Evolutionary conservation across 30 jellyfish, hydroid and myxozoan species (phyloP).

Genomic region (Catostylus mosaicus): DNA sequence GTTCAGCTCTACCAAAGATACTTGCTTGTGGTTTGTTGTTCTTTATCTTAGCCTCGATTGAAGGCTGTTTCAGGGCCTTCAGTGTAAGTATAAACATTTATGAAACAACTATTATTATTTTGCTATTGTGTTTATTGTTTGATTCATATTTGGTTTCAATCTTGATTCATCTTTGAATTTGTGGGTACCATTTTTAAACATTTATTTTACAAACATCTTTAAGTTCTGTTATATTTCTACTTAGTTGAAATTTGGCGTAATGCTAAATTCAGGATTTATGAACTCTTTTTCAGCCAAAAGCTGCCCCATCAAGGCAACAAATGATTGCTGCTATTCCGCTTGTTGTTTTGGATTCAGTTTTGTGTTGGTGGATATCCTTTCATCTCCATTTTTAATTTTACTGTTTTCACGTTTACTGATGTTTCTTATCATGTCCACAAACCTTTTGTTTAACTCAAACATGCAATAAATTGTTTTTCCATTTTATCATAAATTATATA

Average conservation of each 20-base stretch:
- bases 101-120: no score
- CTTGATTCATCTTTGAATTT: no score
- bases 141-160: no score
- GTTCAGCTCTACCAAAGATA: slow-evolving; percentile 84
- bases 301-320: slow-evolving; percentile 83
- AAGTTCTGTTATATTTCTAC: background rate
- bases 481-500: background rate
- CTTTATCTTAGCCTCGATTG: slow-evolving; percentile 80
- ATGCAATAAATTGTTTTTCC: background rate
- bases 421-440: no score
- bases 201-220: no score
- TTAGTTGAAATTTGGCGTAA: background rate
- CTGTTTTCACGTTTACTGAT: no score
- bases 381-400: background rate
- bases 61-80: slow-evolving; percentile 91
- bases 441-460: no score
- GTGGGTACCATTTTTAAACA: no score
- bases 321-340: slow-evolving; percentile 83
- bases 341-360: slow-evolving; percentile 73
- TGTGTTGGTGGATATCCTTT: slow-evolving; percentile 96
- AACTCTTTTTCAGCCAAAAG: slow-evolving; percentile 68
- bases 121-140: no score
- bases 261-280: background rate
- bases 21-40: slow-evolving; percentile 80
- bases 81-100: slow-evolving; percentile 49